Base-by-base conservation (phyloP, 2,113 vertebrate genomes). In the Miniopterus natalensis region DNA sequence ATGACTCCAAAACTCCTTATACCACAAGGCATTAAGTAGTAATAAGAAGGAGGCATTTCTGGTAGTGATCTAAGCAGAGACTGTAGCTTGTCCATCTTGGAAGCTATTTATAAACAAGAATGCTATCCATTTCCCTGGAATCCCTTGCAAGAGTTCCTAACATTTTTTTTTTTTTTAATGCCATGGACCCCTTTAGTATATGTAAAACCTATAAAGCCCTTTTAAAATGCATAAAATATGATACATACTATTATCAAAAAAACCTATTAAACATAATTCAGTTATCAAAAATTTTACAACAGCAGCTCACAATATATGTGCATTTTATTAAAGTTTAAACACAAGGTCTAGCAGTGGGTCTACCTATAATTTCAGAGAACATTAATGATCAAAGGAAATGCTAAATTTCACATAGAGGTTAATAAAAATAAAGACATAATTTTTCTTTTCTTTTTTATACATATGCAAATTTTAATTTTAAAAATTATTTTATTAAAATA, bases 151-250 rank as follows among this genome's bases (percentile, higher is more conserved):
- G 27, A 77, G 20, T 83, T 83, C 49, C 65, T 93, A 70, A 85
- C 1, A 65, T 21, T 25, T 63, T 8, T 84, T 23, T 81, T 11
- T 36, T 36, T 36, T 36, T 36, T 36, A 36, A 17, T 81, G n/a
- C 21, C 55, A 84, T 17, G 20, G 23, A 70, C 3, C 13, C 4
- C 23, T 36, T 31, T 89, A 51, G 27, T 36, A 53, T 77, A 51
- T 74, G 17, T 15, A 89, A 36, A 88, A 68, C 7, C 5, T 80
- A 55, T 61, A 89, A 68, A 65, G 2, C 2, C 55, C 27, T 61
- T 88, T 70, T n/a, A 31, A 83, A 93, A 65, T 45, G 3, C 15
- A 40, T 77, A 31, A 92, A 94, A 63, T 84, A 92, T 77, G 84
- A 74, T 51, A 63, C 18, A 63, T 73, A 90, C 0, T 5, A 90